phyloP scores from a whole-genome alignment of 2,113 vertebrate species.

The Odocoileus virginianus region DNA sequence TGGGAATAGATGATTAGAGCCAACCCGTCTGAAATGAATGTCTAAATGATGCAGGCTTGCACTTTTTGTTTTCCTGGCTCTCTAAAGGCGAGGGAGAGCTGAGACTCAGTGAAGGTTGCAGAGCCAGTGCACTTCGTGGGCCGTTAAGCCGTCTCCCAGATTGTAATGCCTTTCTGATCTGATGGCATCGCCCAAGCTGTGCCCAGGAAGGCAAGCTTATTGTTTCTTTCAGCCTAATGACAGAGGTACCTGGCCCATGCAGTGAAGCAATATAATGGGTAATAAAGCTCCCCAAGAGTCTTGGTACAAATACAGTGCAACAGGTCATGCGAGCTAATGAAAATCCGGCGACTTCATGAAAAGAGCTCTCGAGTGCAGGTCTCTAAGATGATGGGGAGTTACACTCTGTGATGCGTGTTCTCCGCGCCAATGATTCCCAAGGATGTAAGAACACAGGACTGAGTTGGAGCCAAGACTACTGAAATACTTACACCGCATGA shows the following conservation, averaged over 20 bases:
- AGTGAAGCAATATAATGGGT: constrained; percentile 2
- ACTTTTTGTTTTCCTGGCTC: background rate
- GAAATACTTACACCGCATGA: background rate
- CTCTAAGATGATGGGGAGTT: background rate
- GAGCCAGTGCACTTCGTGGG: background rate
- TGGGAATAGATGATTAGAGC: background rate
- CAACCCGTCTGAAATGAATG: background rate
- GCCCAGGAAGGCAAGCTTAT: background rate
- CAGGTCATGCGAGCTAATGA: background rate
- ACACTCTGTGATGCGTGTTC: background rate
- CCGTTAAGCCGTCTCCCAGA: background rate
- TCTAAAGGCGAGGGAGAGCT: background rate
- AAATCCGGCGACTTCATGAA: background rate
- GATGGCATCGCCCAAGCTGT: constrained; percentile 17
- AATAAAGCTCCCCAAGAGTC: constrained; percentile 16
- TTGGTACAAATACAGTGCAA: background rate
- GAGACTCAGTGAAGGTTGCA: background rate
- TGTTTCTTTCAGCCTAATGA: constrained; percentile 32
- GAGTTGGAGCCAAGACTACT: background rate
- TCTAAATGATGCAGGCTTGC: background rate
- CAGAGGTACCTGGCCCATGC: background rate
- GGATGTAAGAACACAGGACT: background rate
- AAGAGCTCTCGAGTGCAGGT: background rate
- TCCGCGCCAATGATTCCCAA: background rate
- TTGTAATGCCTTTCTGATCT: background rate